Evolutionary conservation across 2,888 invertebrate species (phyloP).

Genomic region (Drosophila nigricruria): DNA sequence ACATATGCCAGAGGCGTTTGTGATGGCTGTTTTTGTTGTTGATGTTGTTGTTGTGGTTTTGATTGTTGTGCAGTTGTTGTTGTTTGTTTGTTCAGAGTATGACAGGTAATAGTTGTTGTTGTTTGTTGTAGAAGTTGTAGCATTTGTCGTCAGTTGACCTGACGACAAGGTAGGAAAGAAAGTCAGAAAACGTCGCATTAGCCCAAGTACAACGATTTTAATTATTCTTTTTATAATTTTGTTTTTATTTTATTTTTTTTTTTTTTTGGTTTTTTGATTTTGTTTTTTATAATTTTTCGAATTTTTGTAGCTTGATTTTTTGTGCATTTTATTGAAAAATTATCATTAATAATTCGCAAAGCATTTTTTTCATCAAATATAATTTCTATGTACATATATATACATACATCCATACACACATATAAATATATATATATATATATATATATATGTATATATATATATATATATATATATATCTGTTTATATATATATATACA

Average conservation of each 20-base stretch:
- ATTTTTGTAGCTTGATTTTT: no score
- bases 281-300: slow-evolving; percentile 15
- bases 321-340: slow-evolving; percentile 41
- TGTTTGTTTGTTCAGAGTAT: slow-evolving; percentile 72
- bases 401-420: no score
- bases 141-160: slow-evolving; percentile 86
- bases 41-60: slow-evolving; percentile 61
- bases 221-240: slow-evolving; percentile 17
- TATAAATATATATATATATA: slow-evolving; percentile 5
- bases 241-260: slow-evolving; percentile 22
- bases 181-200: slow-evolving; percentile 86
- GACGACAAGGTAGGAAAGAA: slow-evolving; percentile 86
- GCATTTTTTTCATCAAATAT: slow-evolving; percentile 80
- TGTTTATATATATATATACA: slow-evolving; percentile 3
- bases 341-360: slow-evolving; percentile 54
- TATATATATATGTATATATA: slow-evolving; percentile 1
- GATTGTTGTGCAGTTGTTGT: slow-evolving; percentile 52
- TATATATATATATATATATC: slow-evolving; percentile 10
- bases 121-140: slow-evolving; percentile 80
- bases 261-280: slow-evolving; percentile 37
- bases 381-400: slow-evolving; percentile 19
- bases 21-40: slow-evolving; percentile 71
- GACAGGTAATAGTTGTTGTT: slow-evolving; percentile 66
- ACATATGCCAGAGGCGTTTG: slow-evolving; percentile 83
- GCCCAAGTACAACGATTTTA: slow-evolving; percentile 84